Percentiles rank a stretch among this genome's conserved stretches.
phyloP scores from a whole-genome alignment of 2,113 vertebrate species.

The Motacilla alba region DNA sequence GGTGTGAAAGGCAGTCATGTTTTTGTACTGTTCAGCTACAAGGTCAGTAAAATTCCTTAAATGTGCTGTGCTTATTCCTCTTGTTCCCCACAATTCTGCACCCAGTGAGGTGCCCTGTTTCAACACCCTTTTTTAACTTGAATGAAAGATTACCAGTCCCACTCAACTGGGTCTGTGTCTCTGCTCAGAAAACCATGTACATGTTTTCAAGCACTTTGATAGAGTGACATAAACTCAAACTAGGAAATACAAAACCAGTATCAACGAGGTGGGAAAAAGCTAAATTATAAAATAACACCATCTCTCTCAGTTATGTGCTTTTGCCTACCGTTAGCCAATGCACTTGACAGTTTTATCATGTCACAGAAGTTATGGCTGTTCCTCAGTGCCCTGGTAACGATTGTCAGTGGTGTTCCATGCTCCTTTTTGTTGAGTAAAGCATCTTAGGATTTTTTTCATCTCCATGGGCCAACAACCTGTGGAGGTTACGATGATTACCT shows the following conservation, averaged over 20 bases:
- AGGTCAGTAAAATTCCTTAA: neutral
- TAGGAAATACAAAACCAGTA: neutral
- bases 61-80: neutral
- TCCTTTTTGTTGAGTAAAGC: neutral
- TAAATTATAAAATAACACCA: neutral
- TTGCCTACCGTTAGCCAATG: neutral
- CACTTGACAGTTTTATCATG: neutral
- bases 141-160: neutral
- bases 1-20: neutral
- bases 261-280: neutral
- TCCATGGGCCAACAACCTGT: neutral
- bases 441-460: neutral
- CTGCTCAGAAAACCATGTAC: neutral
- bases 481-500: neutral
- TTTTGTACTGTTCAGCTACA: neutral
- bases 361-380: neutral
- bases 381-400: fast-evolving
- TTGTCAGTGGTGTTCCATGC: neutral
- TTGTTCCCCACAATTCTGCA: neutral
- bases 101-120: neutral
- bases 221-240: neutral
- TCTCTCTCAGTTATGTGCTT: neutral
- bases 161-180: neutral
- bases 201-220: neutral
- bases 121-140: neutral